Evolutionary conservation across 2,888 invertebrate genomes (phyloP), one percentile per base, ranked within the genome.

Genomic region (Hecatera dysodea): DNA sequence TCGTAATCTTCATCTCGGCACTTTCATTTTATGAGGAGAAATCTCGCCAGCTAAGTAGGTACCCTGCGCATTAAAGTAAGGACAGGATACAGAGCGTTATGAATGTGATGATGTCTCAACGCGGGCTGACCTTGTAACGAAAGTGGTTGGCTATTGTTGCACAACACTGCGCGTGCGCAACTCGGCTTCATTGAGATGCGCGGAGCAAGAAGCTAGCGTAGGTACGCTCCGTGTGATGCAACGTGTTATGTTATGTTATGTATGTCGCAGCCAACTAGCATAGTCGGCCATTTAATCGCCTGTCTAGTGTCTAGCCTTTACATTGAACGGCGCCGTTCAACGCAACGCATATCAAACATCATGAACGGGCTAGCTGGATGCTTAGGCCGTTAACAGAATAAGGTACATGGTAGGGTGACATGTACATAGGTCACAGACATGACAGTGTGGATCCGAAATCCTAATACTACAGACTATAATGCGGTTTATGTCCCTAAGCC

Each of bases 71-170:
- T 53, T 36, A 9, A 52, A 46, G 60, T 39, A 39, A 27, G 22
- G 53, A 73, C 63, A 64, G 33, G 70, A 65, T 75, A 27, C 62
- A 59, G 15, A 65, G 53, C n/a, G 19, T 50, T 62, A n/a, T 61
- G n/a, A 66, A 29, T 55, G n/a, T 33, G 42, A 33, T 59, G 59
- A 33, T 69, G 59, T 42, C 22, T 53, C 59, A 75, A 12, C 11
- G 17, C 65, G 36, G 27, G 60, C 33, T 81, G 86, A 85, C 88
- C 87, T 88, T 88, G 87, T 79, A 81, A 86, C 78, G 88, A 88
- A 88, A 89, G 88, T 79, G 75, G 87, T 80, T 79, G 59, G 46
- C 36, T 59, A 44, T 39, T 61, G 63, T 63, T 81, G 68, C 78
- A 61, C 78, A 84, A 85, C 39, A n/a, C 33, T 59, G 59, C 59